Evolutionary conservation across 2,113 vertebrate genomes (phyloP).

Genomic region (Myiopsitta monachus): DNA sequence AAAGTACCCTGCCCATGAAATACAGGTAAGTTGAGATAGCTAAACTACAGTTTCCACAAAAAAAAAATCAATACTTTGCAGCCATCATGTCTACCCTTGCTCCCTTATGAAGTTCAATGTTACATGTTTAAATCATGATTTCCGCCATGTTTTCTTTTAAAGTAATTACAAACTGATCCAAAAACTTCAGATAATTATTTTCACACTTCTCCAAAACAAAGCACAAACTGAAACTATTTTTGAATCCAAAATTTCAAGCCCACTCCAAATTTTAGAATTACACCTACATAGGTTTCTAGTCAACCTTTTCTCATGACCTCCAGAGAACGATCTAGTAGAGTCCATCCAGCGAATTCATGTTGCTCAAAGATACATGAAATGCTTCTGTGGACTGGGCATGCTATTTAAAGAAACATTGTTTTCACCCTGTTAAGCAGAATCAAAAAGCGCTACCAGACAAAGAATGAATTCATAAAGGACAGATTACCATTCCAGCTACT

Average conservation of each 20-base stretch:
- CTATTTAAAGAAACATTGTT: background rate
- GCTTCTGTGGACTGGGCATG: background rate
- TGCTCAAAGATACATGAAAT: background rate
- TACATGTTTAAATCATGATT: background rate
- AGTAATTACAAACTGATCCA: background rate
- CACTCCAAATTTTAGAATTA: background rate
- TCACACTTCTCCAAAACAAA: background rate
- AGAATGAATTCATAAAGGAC: background rate
- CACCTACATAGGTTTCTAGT: background rate
- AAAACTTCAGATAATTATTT: background rate
- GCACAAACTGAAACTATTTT: background rate
- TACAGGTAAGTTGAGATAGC: background rate
- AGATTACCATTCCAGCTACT: background rate
- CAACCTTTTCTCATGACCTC: background rate
- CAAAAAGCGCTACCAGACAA: background rate
- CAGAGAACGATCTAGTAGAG: background rate
- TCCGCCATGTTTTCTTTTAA: background rate
- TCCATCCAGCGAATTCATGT: background rate
- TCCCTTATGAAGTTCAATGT: background rate
- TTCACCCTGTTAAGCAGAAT: background rate
- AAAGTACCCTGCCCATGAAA: background rate
- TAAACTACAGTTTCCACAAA: background rate
- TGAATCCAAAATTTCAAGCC: background rate
- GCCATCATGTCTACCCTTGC: background rate
- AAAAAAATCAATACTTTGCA: background rate